phyloP scores from a whole-genome alignment of 2,113 vertebrate genomes.

The Caranx ignobilis region DNA sequence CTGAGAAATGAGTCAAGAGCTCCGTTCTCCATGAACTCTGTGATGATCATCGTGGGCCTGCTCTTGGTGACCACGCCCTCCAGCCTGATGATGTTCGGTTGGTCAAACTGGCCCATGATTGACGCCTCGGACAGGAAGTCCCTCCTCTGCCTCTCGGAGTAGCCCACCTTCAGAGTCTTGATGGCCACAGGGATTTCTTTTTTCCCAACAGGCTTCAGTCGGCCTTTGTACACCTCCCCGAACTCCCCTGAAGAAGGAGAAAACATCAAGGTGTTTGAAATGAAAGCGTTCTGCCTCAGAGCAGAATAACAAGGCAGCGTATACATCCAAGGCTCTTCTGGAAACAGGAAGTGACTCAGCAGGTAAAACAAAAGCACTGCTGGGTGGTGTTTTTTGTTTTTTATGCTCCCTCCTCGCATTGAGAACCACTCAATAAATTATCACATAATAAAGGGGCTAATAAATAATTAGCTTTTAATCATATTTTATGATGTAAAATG shows the following conservation, averaged over 20 bases:
- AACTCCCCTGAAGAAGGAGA: slow-evolving; percentile 88
- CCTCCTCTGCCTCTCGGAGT: slow-evolving; percentile 93
- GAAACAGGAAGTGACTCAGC: slow-evolving; percentile 6
- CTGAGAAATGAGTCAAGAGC: slow-evolving; percentile 95
- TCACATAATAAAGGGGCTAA: not conserved
- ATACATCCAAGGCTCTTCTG: not conserved
- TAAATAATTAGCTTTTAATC: slow-evolving; percentile 7
- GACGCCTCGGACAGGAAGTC: slow-evolving; percentile 96
- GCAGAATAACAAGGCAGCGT: not conserved
- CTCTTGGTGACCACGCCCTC: slow-evolving; percentile 84
- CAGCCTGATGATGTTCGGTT: slow-evolving; percentile 93
- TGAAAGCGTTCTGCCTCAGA: not conserved
- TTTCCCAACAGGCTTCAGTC: slow-evolving; percentile 91
- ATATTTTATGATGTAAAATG: slow-evolving; percentile 20
- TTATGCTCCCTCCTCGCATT: not conserved
- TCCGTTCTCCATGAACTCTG: slow-evolving; percentile 99
- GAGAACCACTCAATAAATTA: slow-evolving; percentile 22
- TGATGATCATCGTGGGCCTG: slow-evolving; percentile 98
- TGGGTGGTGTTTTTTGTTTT: not conserved
- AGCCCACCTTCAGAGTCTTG: slow-evolving; percentile 93
- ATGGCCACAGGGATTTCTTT: slow-evolving; percentile 94
- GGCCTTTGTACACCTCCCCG: slow-evolving; percentile 95
- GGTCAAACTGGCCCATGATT: slow-evolving; percentile 97
- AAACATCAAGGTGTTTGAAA: not conserved
- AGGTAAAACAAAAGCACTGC: not conserved